phyloP scores from a whole-genome alignment of 2,888 invertebrate genomes.

The Scaptomyza flava region DNA sequence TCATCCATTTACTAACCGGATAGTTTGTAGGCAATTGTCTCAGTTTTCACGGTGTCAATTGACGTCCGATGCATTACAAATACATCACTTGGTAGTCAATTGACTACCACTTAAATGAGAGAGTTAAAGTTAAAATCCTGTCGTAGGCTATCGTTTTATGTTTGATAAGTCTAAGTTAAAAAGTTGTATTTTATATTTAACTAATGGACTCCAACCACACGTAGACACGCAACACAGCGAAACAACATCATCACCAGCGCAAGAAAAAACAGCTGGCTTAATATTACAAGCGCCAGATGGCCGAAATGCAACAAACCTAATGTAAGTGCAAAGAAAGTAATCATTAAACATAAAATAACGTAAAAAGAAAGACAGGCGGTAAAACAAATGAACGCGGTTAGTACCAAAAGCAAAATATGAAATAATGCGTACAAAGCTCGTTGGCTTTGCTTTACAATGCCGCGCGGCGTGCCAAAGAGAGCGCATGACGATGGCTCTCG shows the following conservation, averaged over 20 bases:
- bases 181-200: no score
- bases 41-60: no score
- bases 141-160: no score
- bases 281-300: constrained; percentile 55
- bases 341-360: constrained; percentile 54
- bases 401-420: constrained; percentile 35
- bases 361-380: constrained; percentile 58
- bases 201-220: no score
- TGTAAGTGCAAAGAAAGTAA: constrained; percentile 65
- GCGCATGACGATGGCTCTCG: constrained; percentile 15
- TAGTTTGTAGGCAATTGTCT: no score
- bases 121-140: no score
- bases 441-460: constrained; percentile 76
- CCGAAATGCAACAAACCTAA: constrained; percentile 32
- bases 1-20: no score
- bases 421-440: constrained; percentile 82
- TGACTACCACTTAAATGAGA: no score
- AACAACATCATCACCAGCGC: not conserved
- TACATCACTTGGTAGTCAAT: no score
- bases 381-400: constrained; percentile 56
- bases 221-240: constrained; percentile 2
- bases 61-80: no score
- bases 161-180: no score
- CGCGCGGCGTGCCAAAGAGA: constrained; percentile 22
- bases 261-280: constrained; percentile 49